These are phyloP conservation scores for Scomberomorus guttatus DNA, from an alignment of 2,797 vertebrate genomes.

Conservation along the genomic window DNA sequence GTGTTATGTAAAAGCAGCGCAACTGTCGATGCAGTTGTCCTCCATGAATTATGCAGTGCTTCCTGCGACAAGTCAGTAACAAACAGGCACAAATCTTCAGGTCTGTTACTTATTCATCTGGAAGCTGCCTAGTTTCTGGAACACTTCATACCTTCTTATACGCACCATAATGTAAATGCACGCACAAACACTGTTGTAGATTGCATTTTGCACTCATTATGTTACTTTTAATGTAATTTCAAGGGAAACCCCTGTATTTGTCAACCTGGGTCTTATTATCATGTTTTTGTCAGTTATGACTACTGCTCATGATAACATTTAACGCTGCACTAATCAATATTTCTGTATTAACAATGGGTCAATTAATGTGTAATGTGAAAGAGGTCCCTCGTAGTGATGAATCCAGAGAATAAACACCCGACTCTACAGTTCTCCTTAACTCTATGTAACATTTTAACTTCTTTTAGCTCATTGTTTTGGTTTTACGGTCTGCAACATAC, in stretches of 20 bases:
- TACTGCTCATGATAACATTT: background rate
- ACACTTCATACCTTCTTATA: background rate
- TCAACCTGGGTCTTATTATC: background rate
- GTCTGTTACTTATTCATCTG: slow-evolving; percentile 39
- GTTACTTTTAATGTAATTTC: background rate
- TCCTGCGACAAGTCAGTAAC: slow-evolving; percentile 46
- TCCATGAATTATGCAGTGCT: slow-evolving; percentile 66
- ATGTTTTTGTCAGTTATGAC: background rate
- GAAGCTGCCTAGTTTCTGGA: slow-evolving; percentile 21
- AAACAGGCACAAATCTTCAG: slow-evolving; percentile 43
- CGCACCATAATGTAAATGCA: background rate
- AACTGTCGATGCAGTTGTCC: slow-evolving; percentile 46
- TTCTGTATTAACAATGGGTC: background rate
- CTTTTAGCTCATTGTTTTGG: background rate
- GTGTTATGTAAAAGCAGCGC: slow-evolving; percentile 49
- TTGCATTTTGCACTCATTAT: background rate
- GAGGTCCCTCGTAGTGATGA: background rate
- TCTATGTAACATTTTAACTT: background rate
- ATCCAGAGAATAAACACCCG: background rate
- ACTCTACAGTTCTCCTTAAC: background rate
- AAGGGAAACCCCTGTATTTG: background rate
- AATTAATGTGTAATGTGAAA: background rate
- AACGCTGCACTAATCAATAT: background rate
- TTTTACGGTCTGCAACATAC: background rate
- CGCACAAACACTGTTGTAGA: background rate